Conservation (phyloP, 2,888 invertebrate genomes). For the Phoronis australis region DNA sequence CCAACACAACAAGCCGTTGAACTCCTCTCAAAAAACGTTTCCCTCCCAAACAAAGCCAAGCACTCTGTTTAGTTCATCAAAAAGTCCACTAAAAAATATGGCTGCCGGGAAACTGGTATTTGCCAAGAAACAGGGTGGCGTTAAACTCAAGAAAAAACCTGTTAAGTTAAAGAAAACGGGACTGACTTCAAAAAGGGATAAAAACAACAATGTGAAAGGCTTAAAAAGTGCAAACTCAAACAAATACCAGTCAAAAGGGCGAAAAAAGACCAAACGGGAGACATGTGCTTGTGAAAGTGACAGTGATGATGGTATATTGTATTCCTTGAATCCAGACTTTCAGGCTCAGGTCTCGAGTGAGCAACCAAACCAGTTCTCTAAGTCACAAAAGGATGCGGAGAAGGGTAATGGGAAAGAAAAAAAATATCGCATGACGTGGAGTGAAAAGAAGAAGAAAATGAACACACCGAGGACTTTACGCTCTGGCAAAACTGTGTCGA, state of each 20-base stretch:
- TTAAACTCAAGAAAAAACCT: neutral
- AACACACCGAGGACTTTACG: no score
- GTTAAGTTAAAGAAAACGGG: conserved; percentile 1
- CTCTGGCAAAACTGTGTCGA: no score
- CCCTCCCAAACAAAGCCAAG: no score
- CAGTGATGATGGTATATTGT: conserved; percentile 26
- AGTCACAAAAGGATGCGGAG: conserved; percentile 1
- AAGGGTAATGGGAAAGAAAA: conserved; percentile 8
- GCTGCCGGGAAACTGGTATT: neutral
- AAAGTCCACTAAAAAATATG: neutral
- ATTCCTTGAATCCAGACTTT: no score
- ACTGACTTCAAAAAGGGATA: neutral
- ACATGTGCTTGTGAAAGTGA: conserved; percentile 9
- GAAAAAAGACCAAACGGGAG: no score
- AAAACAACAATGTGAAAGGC: conserved; percentile 5
- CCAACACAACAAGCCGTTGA: conserved; percentile 18
- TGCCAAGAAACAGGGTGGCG: neutral
- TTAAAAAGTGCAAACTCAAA: no score
- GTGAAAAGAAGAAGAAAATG: neutral
- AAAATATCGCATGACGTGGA: conserved; percentile 2
- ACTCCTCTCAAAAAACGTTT: conserved; percentile 22
- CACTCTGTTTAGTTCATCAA: neutral
- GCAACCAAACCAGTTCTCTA: neutral
- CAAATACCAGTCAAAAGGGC: no score
- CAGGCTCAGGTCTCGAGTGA: no score